Conservation (phyloP, 1,140 invertebrate genomes). For the Zaprionus nigranus region DNA sequence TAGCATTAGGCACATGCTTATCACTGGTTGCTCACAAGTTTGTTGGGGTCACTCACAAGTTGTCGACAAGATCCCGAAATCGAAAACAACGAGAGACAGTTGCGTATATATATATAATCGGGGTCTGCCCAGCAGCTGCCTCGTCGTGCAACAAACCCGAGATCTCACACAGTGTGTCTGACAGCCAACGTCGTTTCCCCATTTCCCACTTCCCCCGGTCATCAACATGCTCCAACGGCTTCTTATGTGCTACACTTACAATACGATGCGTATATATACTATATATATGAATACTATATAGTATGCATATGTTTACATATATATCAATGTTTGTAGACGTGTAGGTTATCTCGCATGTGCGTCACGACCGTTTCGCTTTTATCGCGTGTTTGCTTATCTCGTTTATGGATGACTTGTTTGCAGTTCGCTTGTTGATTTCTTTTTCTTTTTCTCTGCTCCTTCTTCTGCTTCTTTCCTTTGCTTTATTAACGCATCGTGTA, state of each 20-base stretch:
- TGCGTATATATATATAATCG: conserved; percentile 49
- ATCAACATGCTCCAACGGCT: not conserved
- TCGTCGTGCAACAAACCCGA: conserved; percentile 83
- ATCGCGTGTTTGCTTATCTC: conserved; percentile 70
- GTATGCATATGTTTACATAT: conserved; percentile 22
- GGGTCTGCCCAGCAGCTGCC: conserved; percentile 70
- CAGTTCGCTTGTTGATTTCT: conserved; percentile 19
- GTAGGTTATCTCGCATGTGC: conserved; percentile 49
- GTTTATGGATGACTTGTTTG: conserved; percentile 60
- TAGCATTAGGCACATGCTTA: conserved; percentile 22
- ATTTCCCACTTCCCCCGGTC: not conserved
- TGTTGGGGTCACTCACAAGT: conserved; percentile 29
- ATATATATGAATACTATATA: not conserved
- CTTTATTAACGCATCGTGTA: conserved; percentile 60
- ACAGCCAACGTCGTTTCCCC: conserved; percentile 35
- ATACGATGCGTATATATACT: not conserved
- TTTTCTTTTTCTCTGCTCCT: not conserved
- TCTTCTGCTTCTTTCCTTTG: conserved; percentile 15
- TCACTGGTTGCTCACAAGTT: conserved; percentile 17
- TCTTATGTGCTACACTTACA: conserved; percentile 14
- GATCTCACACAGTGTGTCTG: conserved; percentile 65
- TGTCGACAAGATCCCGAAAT: conserved; percentile 83
- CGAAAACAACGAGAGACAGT: conserved; percentile 84
- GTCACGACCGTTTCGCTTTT: conserved; percentile 64
- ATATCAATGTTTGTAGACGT: conserved; percentile 9